Base-by-base conservation (phyloP, 2,888 invertebrate genomes). In the Maniola hyperantus region DNA sequence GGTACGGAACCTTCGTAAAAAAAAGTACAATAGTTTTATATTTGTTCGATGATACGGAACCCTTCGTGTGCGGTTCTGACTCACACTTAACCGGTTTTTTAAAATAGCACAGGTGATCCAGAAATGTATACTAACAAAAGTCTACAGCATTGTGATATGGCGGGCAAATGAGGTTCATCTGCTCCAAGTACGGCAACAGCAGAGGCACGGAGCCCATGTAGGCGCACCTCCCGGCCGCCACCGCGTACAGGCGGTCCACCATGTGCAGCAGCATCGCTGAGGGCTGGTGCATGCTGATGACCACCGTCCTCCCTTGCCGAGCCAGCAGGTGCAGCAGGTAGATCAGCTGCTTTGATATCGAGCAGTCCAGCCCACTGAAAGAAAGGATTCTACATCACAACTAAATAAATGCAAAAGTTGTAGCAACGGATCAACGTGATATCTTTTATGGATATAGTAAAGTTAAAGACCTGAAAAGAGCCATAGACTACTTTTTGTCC, bases 211-310 rank as follows among this genome's bases (percentile, higher is more conserved):
- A 94, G 8, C 98, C 98, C 69, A 96, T 95, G 82, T 96, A 97
- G 18, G 96, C 94, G 80, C 97, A 97, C 72, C 93, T 92, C 0
- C 98, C 98, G 42, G 94, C 95, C 0, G 96, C 95, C 18, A 99
- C 87, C 42, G 97, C 96, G 84, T 97, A 98, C 50, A 98, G 86
- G 81, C 97, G 95, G 87, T 98, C 98, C 83, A 98, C 97, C 95
- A 97, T 96, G 78, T 96, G 95, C 76, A 98, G 95, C 54, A 98
- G 92, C 59, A 95, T 92, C 2, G 97, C 97, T 68, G 97, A 97
- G 0, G 98, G 98, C 84, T 98, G 98, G 86, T 98, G 98, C 79
- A 98, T 97, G 18, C 97, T 97, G 79, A 97, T 96, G 65, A 98
- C 94, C 68, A 98, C 95, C 2, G 97, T 98, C 74, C 97, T 93